Evolutionary conservation across 2,113 vertebrate species (phyloP).

Genomic region (Stictonetta naevosa): DNA sequence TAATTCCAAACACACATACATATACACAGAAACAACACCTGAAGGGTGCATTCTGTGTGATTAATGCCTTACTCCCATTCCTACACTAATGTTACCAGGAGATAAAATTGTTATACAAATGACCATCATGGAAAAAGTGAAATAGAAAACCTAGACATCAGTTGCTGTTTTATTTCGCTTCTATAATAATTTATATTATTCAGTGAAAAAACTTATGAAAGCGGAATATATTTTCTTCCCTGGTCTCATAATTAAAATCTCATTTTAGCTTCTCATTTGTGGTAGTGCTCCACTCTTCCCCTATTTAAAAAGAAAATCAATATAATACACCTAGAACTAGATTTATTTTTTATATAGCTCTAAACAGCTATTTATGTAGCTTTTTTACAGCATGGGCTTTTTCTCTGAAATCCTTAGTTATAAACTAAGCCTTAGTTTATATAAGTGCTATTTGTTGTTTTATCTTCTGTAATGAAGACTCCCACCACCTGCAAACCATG

Average conservation of each 20-base stretch:
- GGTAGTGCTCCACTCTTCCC: neutral
- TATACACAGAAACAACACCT: neutral
- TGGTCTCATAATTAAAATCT: neutral
- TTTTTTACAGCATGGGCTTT: neutral
- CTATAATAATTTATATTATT: conserved; percentile 1
- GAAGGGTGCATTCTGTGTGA: neutral
- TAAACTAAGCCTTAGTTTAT: neutral
- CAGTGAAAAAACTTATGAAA: neutral
- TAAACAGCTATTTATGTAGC: neutral
- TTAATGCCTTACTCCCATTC: neutral
- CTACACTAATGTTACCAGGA: neutral
- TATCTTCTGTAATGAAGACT: neutral
- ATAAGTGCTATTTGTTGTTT: neutral
- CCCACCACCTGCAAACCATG: neutral
- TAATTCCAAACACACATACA: neutral
- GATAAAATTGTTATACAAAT: neutral
- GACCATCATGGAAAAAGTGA: neutral
- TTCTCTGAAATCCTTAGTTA: neutral
- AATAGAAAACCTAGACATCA: neutral
- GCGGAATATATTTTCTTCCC: neutral
- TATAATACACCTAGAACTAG: neutral
- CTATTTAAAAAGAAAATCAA: neutral
- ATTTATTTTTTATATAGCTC: neutral
- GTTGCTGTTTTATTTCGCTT: conserved; percentile 1
- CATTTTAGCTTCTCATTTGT: neutral